Evolutionary conservation across 92 coral and sea anemone genomes (phyloP).

Genomic region (Muricea muricata): DNA sequence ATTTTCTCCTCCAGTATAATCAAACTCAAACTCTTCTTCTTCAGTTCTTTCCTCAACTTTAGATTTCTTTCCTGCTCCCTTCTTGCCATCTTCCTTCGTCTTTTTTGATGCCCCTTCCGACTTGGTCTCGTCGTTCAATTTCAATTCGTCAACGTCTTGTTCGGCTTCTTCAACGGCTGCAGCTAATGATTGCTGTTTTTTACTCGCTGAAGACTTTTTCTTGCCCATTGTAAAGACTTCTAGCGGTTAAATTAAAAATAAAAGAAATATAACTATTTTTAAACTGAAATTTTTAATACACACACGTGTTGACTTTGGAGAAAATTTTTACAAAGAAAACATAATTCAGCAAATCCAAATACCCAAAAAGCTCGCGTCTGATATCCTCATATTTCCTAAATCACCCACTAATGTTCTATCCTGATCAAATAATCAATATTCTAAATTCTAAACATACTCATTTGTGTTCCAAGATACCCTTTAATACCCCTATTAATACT

Average conservation of each 20-base stretch:
- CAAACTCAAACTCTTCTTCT: constrained; percentile 44
- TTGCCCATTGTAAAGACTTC: constrained; percentile 22
- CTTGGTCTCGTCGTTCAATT: constrained; percentile 39
- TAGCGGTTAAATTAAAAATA: not conserved
- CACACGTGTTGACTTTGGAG: not conserved
- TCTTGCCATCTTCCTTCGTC: constrained; percentile 7
- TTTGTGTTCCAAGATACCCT: not conserved
- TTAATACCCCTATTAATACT: too few species aligned
- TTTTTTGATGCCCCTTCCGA: not conserved
- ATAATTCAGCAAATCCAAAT: too few species aligned
- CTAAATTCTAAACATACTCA: not conserved
- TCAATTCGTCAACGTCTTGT: constrained; percentile 64
- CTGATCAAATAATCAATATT: not conserved
- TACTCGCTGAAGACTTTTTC: constrained; percentile 41
- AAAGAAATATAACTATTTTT: not conserved
- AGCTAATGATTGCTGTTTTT: constrained; percentile 86
- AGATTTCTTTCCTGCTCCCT: constrained; percentile 14
- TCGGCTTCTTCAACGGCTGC: constrained; percentile 99
- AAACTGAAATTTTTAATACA: not conserved
- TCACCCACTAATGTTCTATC: too few species aligned
- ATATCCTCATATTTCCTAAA: too few species aligned
- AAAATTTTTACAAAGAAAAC: too few species aligned
- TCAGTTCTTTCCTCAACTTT: constrained; percentile 47
- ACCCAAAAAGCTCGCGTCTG: too few species aligned
- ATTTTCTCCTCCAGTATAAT: constrained; percentile 51